Percentiles rank a stretch among this genome's conserved stretches.
Conservation (phyloP, 2,888 invertebrate species). For the Physocephala rufipes region DNA sequence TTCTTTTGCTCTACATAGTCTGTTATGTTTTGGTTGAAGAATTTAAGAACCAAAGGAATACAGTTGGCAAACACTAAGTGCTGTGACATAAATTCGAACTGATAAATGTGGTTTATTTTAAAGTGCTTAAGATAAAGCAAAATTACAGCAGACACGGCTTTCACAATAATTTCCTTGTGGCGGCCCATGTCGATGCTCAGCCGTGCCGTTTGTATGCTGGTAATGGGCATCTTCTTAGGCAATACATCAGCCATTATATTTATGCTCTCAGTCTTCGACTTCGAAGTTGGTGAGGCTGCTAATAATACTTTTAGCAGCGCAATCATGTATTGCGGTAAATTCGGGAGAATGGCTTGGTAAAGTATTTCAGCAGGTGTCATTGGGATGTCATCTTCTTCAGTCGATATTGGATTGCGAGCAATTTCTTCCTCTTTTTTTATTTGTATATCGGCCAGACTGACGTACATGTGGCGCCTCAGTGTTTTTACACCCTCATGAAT, state of each 20-base stretch:
- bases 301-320: slow-evolving; percentile 94
- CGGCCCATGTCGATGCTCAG: slow-evolving; percentile 97
- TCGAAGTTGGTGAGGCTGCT: slow-evolving; percentile 99
- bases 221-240: slow-evolving; percentile 97
- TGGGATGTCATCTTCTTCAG: slow-evolving; percentile 80
- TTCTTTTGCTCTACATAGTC: slow-evolving; percentile 95
- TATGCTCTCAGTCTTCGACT: slow-evolving; percentile 96
- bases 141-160: slow-evolving; percentile 91
- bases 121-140: slow-evolving; percentile 95
- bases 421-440: slow-evolving; percentile 91
- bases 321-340: slow-evolving; percentile 97
- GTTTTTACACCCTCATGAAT: slow-evolving; percentile 96
- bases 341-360: slow-evolving; percentile 94
- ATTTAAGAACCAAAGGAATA: slow-evolving; percentile 96
- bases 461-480: slow-evolving; percentile 87
- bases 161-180: slow-evolving; percentile 98
- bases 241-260: slow-evolving; percentile 98
- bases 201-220: slow-evolving; percentile 92
- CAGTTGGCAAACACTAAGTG: slow-evolving; percentile 99
- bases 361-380: slow-evolving; percentile 87
- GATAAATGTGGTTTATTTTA: slow-evolving; percentile 96
- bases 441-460: slow-evolving; percentile 92
- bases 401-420: slow-evolving; percentile 88
- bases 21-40: slow-evolving; percentile 97
- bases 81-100: slow-evolving; percentile 99